Base-by-base conservation (phyloP, 2,797 vertebrate species). In the Dendrocincla tyrannina region DNA sequence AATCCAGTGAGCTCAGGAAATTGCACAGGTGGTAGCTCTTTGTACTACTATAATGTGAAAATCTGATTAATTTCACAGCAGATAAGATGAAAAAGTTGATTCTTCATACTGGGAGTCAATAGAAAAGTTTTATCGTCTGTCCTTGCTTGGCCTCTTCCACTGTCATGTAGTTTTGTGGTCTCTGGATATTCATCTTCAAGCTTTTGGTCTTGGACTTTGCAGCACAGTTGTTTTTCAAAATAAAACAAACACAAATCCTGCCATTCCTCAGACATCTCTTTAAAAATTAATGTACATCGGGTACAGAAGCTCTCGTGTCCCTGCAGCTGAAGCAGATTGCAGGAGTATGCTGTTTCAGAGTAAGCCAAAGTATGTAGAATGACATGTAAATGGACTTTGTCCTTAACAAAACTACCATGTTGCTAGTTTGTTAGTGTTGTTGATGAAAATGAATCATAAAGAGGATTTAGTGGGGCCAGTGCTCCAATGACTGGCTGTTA, bases 51-150 rank as follows among this genome's bases (percentile, higher is more conserved):
- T 73, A 67, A 92, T 92, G 74, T 89, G 84, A 91, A 96, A 93
- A 95, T 89, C 75, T 92, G 81, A 93, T 96, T 93, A 92, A 87
- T 92, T 95, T 89, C 64, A 13, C 80, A 95, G 72, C 37, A 70
- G 85, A 55, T 91, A 83, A 80, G 85, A 88, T 42, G 35, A 56
- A 91, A 68, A 88, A 81, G 75, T 85, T 91, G 67, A 58, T 88
- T 67, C 30, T 74, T 94, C 53, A 11, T 68, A 32, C 18, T 41
- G 64, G 41, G 72, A 74, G 56, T 80, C 35, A 49, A n/a, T 39
- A 80, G 64, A 85, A 72, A 83, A 91, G 28, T 77, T 75, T 42
- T 80, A 15, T 85, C 15, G 0, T 42, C 41, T 95, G 53, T 89
- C 91, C 69, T 91, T 5, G 6, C 64, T 80, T 83, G 79, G 53